Evolutionary conservation across 1,140 invertebrate genomes (phyloP).

Genomic region (Sarcophaga peregrina): DNA sequence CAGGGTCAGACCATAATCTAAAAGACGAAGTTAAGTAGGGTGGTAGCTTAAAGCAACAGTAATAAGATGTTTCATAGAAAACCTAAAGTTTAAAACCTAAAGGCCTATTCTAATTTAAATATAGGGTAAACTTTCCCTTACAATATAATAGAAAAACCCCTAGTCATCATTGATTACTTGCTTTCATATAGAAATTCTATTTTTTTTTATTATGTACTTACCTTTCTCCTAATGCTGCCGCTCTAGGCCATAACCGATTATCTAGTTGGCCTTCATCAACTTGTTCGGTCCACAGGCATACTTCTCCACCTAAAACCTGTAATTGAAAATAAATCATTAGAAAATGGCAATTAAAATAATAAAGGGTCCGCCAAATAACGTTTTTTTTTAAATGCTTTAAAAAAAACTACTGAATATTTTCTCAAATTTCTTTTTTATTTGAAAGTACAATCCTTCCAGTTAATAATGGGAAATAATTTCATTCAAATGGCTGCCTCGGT

Average conservation of each 20-base stretch:
- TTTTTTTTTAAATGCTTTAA: too few species aligned
- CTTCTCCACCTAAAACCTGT: conserved; percentile 74
- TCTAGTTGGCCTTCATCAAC: conserved; percentile 72
- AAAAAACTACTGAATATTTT: too few species aligned
- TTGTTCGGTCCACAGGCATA: conserved; percentile 78
- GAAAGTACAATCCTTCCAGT: too few species aligned
- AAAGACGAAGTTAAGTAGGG: not conserved
- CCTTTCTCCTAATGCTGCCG: conserved; percentile 75
- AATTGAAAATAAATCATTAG: not conserved
- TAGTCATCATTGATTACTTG: too few species aligned
- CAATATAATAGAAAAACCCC: too few species aligned
- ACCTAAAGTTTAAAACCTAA: not conserved
- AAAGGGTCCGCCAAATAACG: too few species aligned
- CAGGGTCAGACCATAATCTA: conserved; percentile 63
- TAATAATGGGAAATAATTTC: too few species aligned
- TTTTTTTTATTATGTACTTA: conserved; percentile 40
- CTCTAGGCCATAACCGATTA: conserved; percentile 77
- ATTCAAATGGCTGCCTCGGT: too few species aligned
- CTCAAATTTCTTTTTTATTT: too few species aligned
- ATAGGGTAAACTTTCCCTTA: too few species aligned
- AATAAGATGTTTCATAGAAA: not conserved
- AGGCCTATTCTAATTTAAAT: too few species aligned
- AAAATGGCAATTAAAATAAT: not conserved
- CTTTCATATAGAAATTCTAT: not conserved
- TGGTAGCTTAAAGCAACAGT: not conserved